phyloP scores from a whole-genome alignment of 2,888 invertebrate species.

The Cheilosia soror region DNA sequence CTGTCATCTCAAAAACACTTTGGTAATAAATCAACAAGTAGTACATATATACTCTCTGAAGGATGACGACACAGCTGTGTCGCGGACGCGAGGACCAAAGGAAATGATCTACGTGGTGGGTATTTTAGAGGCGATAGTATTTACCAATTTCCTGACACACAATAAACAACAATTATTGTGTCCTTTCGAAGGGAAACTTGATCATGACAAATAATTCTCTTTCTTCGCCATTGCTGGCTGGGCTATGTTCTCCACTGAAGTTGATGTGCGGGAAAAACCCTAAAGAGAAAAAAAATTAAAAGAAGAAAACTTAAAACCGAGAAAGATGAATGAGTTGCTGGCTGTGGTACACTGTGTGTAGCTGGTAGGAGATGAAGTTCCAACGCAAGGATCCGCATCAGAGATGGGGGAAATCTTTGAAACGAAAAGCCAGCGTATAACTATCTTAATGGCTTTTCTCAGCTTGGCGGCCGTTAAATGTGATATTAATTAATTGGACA shows the following conservation, averaged over 20 bases:
- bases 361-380: conserved; percentile 6
- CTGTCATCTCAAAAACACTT: conserved; percentile 68
- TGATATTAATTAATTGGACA: conserved; percentile 84
- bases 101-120: conserved; percentile 73
- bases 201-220: conserved; percentile 79
- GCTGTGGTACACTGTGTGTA: conserved; percentile 22
- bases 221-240: conserved; percentile 25
- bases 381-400: conserved; percentile 1
- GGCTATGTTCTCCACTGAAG: background rate
- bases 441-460: conserved; percentile 83
- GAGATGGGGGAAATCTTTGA: conserved; percentile 66
- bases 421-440: conserved; percentile 71
- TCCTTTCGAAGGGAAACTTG: conserved; percentile 77
- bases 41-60: conserved; percentile 25
- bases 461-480: conserved; percentile 84
- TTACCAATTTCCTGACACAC: conserved; percentile 76
- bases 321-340: conserved; percentile 72
- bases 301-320: conserved; percentile 73
- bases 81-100: conserved; percentile 3
- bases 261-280: conserved; percentile 47
- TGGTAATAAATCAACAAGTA: conserved; percentile 57
- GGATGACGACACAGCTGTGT: conserved; percentile 46
- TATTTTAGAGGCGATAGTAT: conserved; percentile 74
- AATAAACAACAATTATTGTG: conserved; percentile 76
- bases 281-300: conserved; percentile 42